A percentile compares a stretch with the other conserved stretches of the same genome.
phyloP scores from a whole-genome alignment of 1,140 invertebrate genomes.

The Chironomus striatipennis region DNA sequence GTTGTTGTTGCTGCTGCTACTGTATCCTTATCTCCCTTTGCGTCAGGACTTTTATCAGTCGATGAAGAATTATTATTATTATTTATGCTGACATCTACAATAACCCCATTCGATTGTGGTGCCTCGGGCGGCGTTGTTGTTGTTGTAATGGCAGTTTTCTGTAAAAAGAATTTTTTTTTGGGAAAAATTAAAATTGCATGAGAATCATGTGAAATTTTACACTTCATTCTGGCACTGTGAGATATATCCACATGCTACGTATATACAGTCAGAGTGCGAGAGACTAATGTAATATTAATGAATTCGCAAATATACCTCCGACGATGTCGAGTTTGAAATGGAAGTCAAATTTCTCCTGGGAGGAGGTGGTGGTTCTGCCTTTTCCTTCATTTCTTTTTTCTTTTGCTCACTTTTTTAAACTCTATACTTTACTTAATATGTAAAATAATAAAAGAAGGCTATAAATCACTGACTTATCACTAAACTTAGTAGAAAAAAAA shows the following conservation, averaged over 20 bases:
- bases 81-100: background rate
- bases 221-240: background rate
- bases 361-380: constrained; percentile 1
- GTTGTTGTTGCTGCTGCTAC: constrained; percentile 24
- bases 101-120: background rate
- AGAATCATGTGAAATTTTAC: background rate
- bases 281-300: background rate
- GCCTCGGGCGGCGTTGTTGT: background rate
- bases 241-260: background rate
- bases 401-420: background rate
- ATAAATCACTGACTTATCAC: constrained; percentile 5
- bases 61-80: background rate
- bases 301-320: background rate
- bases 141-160: background rate
- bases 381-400: background rate
- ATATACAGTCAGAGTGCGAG: background rate
- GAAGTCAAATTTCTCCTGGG: background rate
- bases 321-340: background rate
- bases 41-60: background rate
- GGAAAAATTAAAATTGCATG: background rate
- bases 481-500: background rate
- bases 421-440: background rate
- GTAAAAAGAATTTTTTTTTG: too few relatives aligned
- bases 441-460: background rate
- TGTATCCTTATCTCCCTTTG: background rate